Percentiles rank a stretch among this genome's conserved stretches.
Evolutionary conservation across 2,888 invertebrate species (phyloP).

Genomic region (Lypha dubia): DNA sequence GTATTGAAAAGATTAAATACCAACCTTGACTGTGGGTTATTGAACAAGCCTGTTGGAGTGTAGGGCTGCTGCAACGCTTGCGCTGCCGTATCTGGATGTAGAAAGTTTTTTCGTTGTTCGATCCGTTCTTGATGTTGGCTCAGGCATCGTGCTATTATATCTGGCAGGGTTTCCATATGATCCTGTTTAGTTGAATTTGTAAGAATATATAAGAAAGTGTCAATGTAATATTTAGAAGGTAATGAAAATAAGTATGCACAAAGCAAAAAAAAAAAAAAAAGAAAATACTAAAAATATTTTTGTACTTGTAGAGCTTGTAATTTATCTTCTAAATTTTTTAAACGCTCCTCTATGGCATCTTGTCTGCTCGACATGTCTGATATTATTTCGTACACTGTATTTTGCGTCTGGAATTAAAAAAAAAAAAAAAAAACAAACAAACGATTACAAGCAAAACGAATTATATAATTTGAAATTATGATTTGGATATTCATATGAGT

Average conservation of each 20-base stretch:
- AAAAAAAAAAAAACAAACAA: too few relatives aligned
- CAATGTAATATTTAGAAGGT: slow-evolving; percentile 2
- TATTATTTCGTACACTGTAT: slow-evolving; percentile 98
- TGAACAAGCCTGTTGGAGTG: slow-evolving; percentile 82
- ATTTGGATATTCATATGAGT: not conserved
- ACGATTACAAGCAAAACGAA: slow-evolving; percentile 26
- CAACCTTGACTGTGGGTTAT: slow-evolving; percentile 86
- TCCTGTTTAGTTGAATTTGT: slow-evolving; percentile 84
- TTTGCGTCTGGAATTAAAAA: slow-evolving; percentile 91
- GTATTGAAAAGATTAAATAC: slow-evolving; percentile 69
- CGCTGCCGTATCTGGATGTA: slow-evolving; percentile 94
- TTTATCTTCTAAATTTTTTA: slow-evolving; percentile 96
- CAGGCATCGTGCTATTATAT: slow-evolving; percentile 90
- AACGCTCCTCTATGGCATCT: slow-evolving; percentile 95
- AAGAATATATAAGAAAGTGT: not conserved
- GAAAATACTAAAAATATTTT: slow-evolving; percentile 6
- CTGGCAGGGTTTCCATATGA: slow-evolving; percentile 93
- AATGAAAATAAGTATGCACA: not conserved
- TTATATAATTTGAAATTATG: not conserved
- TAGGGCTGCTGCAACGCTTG: slow-evolving; percentile 83
- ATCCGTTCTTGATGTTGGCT: slow-evolving; percentile 91
- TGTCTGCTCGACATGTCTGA: slow-evolving; percentile 98
- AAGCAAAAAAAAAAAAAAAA: not conserved
- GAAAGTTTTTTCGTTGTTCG: slow-evolving; percentile 92
- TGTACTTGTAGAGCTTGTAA: slow-evolving; percentile 90